These are phyloP conservation scores for Pheosia tremula DNA, from an alignment of 2,888 invertebrate genomes.

Conservation along the genomic window DNA sequence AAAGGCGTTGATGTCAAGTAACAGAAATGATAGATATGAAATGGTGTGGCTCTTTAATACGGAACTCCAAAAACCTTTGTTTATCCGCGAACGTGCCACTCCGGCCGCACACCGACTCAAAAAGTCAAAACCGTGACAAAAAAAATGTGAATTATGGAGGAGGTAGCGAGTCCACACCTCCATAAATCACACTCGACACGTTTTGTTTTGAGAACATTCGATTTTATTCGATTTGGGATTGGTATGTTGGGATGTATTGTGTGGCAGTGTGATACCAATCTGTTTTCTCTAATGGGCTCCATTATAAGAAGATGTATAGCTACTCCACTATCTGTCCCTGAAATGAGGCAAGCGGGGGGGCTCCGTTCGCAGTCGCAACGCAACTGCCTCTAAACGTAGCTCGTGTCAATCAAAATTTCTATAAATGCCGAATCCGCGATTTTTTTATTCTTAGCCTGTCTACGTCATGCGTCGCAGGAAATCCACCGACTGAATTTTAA, in stretches of 20 bases:
- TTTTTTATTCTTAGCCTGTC: too few species aligned
- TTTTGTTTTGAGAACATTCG: conserved; percentile 8
- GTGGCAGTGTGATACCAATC: not conserved
- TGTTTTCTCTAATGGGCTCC: not conserved
- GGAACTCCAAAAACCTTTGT: conserved; percentile 27
- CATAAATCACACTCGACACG: conserved; percentile 25
- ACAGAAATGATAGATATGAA: too few species aligned
- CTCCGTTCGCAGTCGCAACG: too few species aligned
- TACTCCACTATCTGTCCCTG: not conserved
- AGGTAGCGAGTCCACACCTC: conserved; percentile 12
- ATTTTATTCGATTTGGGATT: conserved; percentile 19
- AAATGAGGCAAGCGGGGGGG: too few species aligned
- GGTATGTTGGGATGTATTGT: not conserved
- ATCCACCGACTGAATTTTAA: too few species aligned
- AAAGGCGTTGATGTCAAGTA: too few species aligned
- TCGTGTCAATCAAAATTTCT: too few species aligned
- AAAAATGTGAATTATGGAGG: conserved; percentile 32
- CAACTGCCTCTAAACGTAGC: too few species aligned
- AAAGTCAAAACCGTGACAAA: conserved; percentile 36
- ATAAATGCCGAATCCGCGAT: too few species aligned
- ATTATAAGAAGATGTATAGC: not conserved
- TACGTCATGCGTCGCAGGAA: too few species aligned
- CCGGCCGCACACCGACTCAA: conserved; percentile 27
- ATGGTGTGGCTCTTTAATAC: not conserved
- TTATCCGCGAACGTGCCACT: conserved; percentile 39